Percentiles rank a stretch among this genome's conserved stretches.
Evolutionary conservation across 2,888 invertebrate genomes (phyloP).

Genomic region (Epirrita christyi): DNA sequence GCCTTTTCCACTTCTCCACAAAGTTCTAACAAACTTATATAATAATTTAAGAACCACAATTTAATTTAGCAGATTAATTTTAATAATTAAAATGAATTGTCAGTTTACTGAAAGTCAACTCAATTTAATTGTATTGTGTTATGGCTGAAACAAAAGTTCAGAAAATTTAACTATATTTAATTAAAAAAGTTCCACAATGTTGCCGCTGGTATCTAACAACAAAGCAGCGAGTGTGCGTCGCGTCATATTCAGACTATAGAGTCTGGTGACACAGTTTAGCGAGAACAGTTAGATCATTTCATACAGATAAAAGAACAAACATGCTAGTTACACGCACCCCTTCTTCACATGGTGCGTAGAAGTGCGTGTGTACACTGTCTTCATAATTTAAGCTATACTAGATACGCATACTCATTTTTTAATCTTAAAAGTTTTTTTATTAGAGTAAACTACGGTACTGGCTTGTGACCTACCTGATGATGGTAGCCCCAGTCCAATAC

Average conservation of each 20-base stretch:
- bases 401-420: no score
- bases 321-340: no score
- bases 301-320: background rate
- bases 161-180: background rate
- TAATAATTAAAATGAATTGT: constrained; percentile 2
- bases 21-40: constrained; percentile 10
- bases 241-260: constrained; percentile 5
- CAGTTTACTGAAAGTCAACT: background rate
- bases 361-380: no score
- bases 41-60: no score
- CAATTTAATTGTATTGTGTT: background rate
- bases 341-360: no score
- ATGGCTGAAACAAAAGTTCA: constrained; percentile 2
- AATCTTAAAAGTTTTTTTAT: no score
- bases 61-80: background rate
- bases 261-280: background rate
- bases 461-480: no score
- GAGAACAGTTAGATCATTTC: background rate
- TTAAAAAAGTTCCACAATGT: constrained; percentile 2
- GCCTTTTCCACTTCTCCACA: constrained; percentile 17
- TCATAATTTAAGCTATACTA: no score
- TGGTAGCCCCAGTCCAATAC: no score
- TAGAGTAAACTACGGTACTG: no score
- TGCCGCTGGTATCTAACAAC: background rate
- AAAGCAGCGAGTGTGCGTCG: constrained; percentile 6